Conservation (phyloP, 92 coral and sea anemone species). For the Pocillopora meandrina region DNA sequence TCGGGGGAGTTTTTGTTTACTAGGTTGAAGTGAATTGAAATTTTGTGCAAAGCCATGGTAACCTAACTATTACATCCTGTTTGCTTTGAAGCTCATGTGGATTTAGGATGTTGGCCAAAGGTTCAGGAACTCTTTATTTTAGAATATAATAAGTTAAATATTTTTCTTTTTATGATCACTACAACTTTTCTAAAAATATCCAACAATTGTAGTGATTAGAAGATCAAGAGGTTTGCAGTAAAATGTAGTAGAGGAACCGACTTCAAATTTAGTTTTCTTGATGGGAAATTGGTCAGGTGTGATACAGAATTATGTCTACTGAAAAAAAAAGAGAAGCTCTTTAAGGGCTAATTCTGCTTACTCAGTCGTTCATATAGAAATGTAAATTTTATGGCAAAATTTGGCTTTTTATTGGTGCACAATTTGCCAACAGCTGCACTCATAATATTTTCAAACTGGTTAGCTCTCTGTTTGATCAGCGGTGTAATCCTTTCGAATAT, state of each 20-base stretch:
- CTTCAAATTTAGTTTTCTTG: constrained; percentile 35
- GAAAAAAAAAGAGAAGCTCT: constrained; percentile 3
- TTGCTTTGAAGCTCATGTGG: background rate
- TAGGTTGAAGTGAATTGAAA: background rate
- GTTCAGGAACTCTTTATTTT: background rate
- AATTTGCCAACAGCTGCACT: constrained; percentile 21
- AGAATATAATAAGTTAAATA: background rate
- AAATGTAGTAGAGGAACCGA: constrained; percentile 1
- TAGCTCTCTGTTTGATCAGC: constrained; percentile 1
- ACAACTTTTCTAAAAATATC: background rate
- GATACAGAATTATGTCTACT: constrained; percentile 31
- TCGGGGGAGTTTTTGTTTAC: background rate
- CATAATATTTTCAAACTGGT: constrained; percentile 23
- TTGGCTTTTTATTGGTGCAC: constrained; percentile 27
- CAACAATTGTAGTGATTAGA: constrained; percentile 1
- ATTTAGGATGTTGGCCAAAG: background rate
- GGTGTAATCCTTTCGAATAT: background rate
- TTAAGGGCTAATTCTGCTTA: constrained; percentile 34
- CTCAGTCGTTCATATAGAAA: constrained; percentile 33
- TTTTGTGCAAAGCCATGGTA: constrained; percentile 11
- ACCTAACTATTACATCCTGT: constrained; percentile 4
- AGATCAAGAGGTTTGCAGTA: constrained; percentile 1
- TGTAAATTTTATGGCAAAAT: constrained; percentile 34
- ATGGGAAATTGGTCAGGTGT: constrained; percentile 41
- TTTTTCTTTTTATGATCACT: background rate